Conservation (phyloP, 2,888 invertebrate genomes). For the Papilio gigon region DNA sequence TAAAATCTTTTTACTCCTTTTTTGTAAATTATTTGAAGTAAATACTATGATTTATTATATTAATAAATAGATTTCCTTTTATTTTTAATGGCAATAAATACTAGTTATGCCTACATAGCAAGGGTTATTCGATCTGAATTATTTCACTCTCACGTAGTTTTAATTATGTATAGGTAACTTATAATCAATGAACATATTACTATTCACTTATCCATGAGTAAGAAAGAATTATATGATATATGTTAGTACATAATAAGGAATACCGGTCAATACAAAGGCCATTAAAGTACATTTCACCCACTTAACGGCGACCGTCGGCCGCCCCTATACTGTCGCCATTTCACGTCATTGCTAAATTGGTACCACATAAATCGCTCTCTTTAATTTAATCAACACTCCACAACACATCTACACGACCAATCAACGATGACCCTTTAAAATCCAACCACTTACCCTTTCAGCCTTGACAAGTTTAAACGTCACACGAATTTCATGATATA, state of each 20-base stretch:
- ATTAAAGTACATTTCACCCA: constrained; percentile 56
- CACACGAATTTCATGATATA: constrained; percentile 44
- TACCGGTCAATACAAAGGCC: constrained; percentile 37
- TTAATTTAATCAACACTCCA: constrained; percentile 80
- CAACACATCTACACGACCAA: constrained; percentile 61
- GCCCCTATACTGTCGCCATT: constrained; percentile 74
- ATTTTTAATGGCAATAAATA: no score
- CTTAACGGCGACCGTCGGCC: constrained; percentile 57
- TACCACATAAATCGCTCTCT: constrained; percentile 75
- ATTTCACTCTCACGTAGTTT: not conserved
- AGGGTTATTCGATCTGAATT: no score
- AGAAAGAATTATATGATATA: constrained; percentile 30
- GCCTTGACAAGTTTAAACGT: constrained; percentile 38
- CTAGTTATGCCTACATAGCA: no score
- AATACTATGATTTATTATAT: no score
- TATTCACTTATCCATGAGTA: not conserved
- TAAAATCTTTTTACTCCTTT: not conserved
- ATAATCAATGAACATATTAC: not conserved
- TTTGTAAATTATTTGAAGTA: no score
- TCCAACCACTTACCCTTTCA: constrained; percentile 45
- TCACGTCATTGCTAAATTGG: constrained; percentile 79
- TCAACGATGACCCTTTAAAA: constrained; percentile 55
- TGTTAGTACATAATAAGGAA: constrained; percentile 22
- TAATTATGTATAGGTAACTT: not conserved
- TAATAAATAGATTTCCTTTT: no score